These are phyloP conservation scores for Papilio helenus DNA, from an alignment of 1,140 invertebrate species.

Conservation along the genomic window DNA sequence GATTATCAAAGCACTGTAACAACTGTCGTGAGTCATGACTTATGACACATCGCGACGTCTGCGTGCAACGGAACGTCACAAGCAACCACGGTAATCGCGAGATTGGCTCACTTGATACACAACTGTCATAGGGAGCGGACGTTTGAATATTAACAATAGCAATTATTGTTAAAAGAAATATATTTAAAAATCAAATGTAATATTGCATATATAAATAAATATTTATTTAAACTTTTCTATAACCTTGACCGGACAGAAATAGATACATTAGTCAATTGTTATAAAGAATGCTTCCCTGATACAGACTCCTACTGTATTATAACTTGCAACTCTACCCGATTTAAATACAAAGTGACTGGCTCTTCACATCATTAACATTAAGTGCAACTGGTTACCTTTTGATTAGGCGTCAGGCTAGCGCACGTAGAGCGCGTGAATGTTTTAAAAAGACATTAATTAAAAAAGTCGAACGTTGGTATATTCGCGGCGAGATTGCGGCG, in stretches of 20 bases:
- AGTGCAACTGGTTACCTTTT: slow-evolving; percentile 20
- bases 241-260: no score
- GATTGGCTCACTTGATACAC: slow-evolving; percentile 65
- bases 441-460: slow-evolving; percentile 65
- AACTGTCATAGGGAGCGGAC: slow-evolving; percentile 55
- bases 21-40: slow-evolving; percentile 55
- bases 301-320: no score
- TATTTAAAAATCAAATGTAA: not conserved
- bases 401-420: slow-evolving; percentile 12
- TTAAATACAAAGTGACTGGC: not conserved
- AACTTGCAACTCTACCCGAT: not conserved
- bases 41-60: slow-evolving; percentile 64
- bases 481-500: slow-evolving; percentile 67
- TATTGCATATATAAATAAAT: not conserved
- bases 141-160: slow-evolving; percentile 38
- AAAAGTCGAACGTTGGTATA: slow-evolving; percentile 52
- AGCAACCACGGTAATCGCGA: slow-evolving; percentile 53
- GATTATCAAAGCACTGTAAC: slow-evolving; percentile 59
- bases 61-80: slow-evolving; percentile 66
- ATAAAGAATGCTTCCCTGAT: no score
- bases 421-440: slow-evolving; percentile 2
- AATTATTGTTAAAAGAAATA: slow-evolving; percentile 6
- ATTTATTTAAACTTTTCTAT: no score
- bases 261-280: no score
- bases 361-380: not conserved